These are phyloP conservation scores for Chelon labrosus DNA, from an alignment of 2,797 vertebrate species.

Conservation along the genomic window DNA sequence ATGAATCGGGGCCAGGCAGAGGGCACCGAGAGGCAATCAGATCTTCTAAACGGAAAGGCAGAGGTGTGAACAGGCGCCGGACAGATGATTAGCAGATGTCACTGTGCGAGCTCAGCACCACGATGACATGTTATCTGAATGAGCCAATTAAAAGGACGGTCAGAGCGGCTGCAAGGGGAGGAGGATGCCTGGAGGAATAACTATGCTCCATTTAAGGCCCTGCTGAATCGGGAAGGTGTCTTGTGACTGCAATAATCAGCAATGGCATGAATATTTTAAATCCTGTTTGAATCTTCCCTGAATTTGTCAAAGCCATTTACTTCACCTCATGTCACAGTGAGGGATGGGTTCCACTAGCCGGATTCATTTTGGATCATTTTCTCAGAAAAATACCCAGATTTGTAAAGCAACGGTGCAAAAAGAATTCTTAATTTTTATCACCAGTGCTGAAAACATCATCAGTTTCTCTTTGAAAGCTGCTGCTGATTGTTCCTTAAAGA, in stretches of 20 bases:
- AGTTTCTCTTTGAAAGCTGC: not conserved
- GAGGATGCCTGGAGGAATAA: constrained; percentile 26
- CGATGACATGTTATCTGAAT: constrained; percentile 57
- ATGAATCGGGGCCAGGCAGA: constrained; percentile 35
- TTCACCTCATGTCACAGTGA: not conserved
- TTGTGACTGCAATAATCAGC: constrained; percentile 3
- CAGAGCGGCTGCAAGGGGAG: constrained; percentile 9
- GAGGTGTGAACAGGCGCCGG: constrained; percentile 59
- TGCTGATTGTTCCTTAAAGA: not conserved
- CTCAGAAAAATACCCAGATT: not conserved
- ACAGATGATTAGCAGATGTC: constrained; percentile 73
- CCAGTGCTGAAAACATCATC: not conserved
- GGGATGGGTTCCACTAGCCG: not conserved
- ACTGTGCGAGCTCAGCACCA: constrained; percentile 8
- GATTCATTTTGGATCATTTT: not conserved
- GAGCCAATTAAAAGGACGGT: constrained; percentile 57
- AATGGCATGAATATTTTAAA: constrained; percentile 5
- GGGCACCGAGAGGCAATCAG: constrained; percentile 28
- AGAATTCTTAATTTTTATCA: not conserved
- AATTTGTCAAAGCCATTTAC: constrained; percentile 1
- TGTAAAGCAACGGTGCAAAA: not conserved
- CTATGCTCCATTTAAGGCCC: constrained; percentile 32
- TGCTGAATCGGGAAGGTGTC: not conserved
- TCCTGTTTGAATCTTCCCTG: not conserved
- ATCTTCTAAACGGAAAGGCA: constrained; percentile 9